phyloP scores from a whole-genome alignment of 30 jellyfish, hydroid and myxozoan genomes.

The Aurelia coerulea region DNA sequence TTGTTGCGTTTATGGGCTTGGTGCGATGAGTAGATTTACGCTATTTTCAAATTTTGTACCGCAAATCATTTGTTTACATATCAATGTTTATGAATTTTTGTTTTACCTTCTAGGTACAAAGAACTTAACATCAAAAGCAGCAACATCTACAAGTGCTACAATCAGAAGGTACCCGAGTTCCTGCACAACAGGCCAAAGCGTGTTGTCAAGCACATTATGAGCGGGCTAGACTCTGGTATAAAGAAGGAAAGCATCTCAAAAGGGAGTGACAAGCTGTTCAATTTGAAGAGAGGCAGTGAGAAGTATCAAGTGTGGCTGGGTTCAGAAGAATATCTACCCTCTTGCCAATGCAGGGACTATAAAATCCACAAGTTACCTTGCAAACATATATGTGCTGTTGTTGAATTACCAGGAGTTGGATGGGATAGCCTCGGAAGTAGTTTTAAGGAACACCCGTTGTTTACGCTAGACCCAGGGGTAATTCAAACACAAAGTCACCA shows the following conservation, averaged over 20 bases:
- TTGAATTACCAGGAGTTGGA: background rate
- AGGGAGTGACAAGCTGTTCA: background rate
- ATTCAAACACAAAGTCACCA: background rate
- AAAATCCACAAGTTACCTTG: background rate
- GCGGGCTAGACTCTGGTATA: background rate
- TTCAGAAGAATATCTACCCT: conserved; percentile 11
- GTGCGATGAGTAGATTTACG: too few relatives aligned
- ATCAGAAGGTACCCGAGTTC: too few relatives aligned
- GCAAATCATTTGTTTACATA: too few relatives aligned
- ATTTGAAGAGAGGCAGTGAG: background rate
- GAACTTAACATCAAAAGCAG: too few relatives aligned
- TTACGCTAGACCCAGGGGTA: background rate
- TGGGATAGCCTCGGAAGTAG: background rate
- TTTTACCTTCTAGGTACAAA: too few relatives aligned
- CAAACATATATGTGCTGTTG: conserved; percentile 20
- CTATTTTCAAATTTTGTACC: too few relatives aligned
- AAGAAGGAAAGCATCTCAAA: background rate
- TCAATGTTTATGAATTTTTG: too few relatives aligned
- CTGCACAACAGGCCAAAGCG: too few relatives aligned
- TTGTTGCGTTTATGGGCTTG: too few relatives aligned
- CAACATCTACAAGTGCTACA: too few relatives aligned
- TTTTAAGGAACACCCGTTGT: background rate
- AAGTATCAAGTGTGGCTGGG: conserved; percentile 29
- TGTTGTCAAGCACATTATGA: too few relatives aligned
- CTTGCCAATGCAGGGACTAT: conserved; percentile 8